Conservation (phyloP, 2,888 invertebrate species). For the Laothoe populi region DNA sequence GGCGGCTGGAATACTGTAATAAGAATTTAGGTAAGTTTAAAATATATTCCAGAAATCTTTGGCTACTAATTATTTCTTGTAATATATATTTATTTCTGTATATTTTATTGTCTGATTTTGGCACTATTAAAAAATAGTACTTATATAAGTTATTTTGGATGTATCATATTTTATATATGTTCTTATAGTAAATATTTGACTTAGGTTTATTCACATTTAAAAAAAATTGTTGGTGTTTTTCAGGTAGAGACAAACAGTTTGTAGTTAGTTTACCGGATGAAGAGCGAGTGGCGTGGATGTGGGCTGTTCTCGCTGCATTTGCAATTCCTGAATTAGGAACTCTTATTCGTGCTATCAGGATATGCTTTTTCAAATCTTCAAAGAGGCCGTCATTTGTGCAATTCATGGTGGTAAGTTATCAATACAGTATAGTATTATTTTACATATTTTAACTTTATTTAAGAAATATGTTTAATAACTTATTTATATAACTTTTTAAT, state of each 20-base stretch:
- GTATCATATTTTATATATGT: too few species aligned
- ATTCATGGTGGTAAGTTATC: constrained; percentile 72
- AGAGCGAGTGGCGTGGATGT: constrained; percentile 96
- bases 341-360: constrained; percentile 92
- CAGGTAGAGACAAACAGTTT: constrained; percentile 95
- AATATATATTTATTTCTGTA: too few species aligned
- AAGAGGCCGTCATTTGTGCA: constrained; percentile 87
- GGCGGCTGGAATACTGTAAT: constrained; percentile 92
- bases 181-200: too few species aligned
- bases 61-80: background rate
- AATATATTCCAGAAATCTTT: background rate
- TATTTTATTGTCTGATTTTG: too few species aligned
- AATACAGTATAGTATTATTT: background rate
- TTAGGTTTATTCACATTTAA: background rate
- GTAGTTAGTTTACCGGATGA: constrained; percentile 92
- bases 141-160: too few species aligned
- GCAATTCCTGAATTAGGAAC: constrained; percentile 95
- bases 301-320: constrained; percentile 95
- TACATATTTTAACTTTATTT: too few species aligned
- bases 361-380: constrained; percentile 96
- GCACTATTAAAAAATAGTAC: too few species aligned
- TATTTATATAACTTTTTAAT: too few species aligned
- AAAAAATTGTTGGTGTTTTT: constrained; percentile 45
- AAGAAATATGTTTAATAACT: too few species aligned
- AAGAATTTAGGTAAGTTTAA: constrained; percentile 89